These are phyloP conservation scores for Rhizoglyphus robini DNA, from an alignment of 1,140 invertebrate genomes.

Conservation along the genomic window DNA sequence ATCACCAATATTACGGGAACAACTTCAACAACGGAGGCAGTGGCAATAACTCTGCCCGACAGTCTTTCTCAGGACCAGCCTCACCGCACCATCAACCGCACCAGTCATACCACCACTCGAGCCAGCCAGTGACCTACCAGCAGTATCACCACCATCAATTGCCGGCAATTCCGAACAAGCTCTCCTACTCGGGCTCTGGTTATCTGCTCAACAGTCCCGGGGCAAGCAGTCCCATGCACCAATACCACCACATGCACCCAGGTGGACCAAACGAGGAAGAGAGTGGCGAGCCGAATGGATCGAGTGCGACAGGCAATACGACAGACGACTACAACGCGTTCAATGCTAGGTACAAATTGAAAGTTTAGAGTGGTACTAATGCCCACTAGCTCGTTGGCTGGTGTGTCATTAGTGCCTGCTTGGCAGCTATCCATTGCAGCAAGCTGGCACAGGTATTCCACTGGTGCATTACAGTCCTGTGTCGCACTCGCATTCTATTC, in stretches of 20 bases:
- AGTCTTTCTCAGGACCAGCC: slow-evolving; percentile 11
- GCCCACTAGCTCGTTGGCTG: no score
- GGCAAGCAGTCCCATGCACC: not conserved
- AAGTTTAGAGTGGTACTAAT: no score
- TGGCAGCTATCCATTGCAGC: no score
- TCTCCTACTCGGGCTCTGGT: not conserved
- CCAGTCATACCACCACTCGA: not conserved
- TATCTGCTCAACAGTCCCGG: not conserved
- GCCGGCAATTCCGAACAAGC: not conserved
- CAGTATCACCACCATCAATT: slow-evolving; percentile 15
- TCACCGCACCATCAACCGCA: not conserved
- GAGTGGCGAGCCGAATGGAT: not conserved
- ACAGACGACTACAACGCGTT: not conserved
- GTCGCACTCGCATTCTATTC: no score
- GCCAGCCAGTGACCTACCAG: not conserved
- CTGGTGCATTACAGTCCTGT: no score
- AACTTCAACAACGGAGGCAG: not conserved
- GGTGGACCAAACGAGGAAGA: not conserved
- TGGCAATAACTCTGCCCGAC: not conserved
- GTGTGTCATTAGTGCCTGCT: no score
- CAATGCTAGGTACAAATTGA: not conserved
- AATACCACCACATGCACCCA: not conserved
- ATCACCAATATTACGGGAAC: not conserved
- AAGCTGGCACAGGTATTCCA: no score
- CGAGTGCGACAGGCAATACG: not conserved